A percentile compares a stretch with the other conserved stretches of the same genome.
phyloP scores from a whole-genome alignment of 2,797 vertebrate species.

The Lacerta bilineata region DNA sequence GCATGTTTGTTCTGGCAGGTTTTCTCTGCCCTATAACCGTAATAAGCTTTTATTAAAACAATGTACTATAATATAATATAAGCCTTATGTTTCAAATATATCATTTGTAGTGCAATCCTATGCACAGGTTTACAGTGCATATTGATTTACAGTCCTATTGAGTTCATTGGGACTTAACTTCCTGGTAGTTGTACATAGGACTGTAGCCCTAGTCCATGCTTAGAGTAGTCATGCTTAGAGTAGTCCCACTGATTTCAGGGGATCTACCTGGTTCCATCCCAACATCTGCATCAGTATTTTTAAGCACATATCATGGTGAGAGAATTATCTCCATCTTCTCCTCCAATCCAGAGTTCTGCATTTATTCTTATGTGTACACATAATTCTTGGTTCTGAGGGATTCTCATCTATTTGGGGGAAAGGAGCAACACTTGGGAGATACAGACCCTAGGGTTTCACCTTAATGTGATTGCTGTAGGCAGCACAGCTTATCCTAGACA shows the following conservation, averaged over 20 bases:
- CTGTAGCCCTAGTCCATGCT: not conserved
- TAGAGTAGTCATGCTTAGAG: not conserved
- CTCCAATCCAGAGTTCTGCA: not conserved
- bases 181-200: not conserved
- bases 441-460: not conserved
- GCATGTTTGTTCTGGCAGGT: constrained; percentile 19
- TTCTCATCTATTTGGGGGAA: not conserved
- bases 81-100: not conserved
- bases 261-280: not conserved
- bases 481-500: not conserved
- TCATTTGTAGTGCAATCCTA: not conserved
- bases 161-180: not conserved
- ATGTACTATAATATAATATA: not conserved
- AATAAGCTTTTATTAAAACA: no score
- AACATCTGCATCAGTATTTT: not conserved
- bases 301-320: not conserved
- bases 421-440: not conserved
- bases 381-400: not conserved
- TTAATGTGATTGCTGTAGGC: not conserved
- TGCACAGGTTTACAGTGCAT: not conserved
- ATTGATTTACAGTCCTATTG: not conserved
- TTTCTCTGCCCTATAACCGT: not conserved
- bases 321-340: not conserved
- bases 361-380: not conserved
- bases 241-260: not conserved